These are phyloP conservation scores for Volucella inflata DNA, from an alignment of 2,888 invertebrate species.

Conservation along the genomic window DNA sequence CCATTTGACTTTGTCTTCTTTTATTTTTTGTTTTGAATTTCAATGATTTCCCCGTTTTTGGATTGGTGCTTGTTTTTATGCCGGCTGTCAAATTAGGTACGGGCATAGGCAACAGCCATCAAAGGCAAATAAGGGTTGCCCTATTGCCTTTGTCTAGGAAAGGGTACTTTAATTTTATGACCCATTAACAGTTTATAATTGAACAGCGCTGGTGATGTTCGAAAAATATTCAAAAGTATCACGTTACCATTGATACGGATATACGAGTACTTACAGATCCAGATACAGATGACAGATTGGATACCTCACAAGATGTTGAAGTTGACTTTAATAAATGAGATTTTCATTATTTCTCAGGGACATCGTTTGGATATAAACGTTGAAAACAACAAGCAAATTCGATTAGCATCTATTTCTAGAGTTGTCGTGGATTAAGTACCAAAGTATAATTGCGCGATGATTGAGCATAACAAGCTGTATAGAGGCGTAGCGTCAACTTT, in stretches of 20 bases:
- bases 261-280: no score
- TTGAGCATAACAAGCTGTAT: conserved; percentile 41
- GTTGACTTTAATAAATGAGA: conserved; percentile 15
- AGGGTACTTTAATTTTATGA: conserved; percentile 62
- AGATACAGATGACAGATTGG: no score
- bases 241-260: conserved; percentile 13
- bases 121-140: conserved; percentile 58
- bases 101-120: conserved; percentile 4
- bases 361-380: not conserved
- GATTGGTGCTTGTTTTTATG: conserved; percentile 34
- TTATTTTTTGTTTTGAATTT: not conserved
- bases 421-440: not conserved
- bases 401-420: conserved; percentile 41
- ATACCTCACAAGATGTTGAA: conserved; percentile 59
- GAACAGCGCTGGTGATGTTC: conserved; percentile 17
- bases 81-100: conserved; percentile 30
- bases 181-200: conserved; percentile 73
- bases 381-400: not conserved
- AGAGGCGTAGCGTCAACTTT: conserved; percentile 35
- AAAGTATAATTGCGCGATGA: conserved; percentile 33
- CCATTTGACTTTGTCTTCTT: not conserved
- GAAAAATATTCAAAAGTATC: conserved; percentile 37
- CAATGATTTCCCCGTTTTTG: conserved; percentile 7
- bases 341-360: not conserved
- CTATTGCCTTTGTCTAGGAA: conserved; percentile 16